Evolutionary conservation across 2,113 vertebrate genomes (phyloP), one percentile per base, ranked within the genome.

Genomic region (Calyptommatus sinebrachiatus): DNA sequence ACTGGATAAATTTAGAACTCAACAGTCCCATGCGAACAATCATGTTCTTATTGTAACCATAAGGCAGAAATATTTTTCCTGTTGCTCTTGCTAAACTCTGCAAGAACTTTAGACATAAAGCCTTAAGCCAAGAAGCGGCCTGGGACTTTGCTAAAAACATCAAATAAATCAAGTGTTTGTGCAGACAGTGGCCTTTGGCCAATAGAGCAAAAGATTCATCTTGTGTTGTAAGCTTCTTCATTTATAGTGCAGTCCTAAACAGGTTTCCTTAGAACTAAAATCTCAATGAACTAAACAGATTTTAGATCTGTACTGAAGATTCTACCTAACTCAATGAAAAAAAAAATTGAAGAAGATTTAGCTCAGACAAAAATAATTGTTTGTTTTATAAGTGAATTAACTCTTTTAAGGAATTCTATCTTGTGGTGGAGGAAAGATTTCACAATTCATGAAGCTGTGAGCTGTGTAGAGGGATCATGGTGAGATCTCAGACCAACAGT

Each of bases 61-160:
- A 78, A 90, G 91, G 87, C 86, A 90, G 71, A 73, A 69, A 90
- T 84, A 65, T 87, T 88, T 53, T 93, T 88, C 80, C 84, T 90
- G 90, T 90, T 93, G 89, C 91, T 87, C 87, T 69, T 78, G 84
- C 85, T 87, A 87, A 89, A 91, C 91, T 84, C 4, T 80, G 81
- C 84, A 86, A 81, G 86, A 90, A 82, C 90, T 86, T 86, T 89
- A 90, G 89, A 90, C 88, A 85, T 88, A 86, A 92, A 90, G 85
- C 88, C 87, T 87, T 88, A 89, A 89, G 81, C 46, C 83, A 81
- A 89, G 83, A 63, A 91, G 83, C 28, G 18, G 84, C 71, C 76
- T 71, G 86, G 76, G 83, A 85, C 66, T 85, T 85, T 83, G 75
- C 84, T 90, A 86, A 87, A 89, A 90, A 77, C 83, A 88, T 86